phyloP scores from a whole-genome alignment of 2,888 invertebrate genomes.

The Athalia cordata region DNA sequence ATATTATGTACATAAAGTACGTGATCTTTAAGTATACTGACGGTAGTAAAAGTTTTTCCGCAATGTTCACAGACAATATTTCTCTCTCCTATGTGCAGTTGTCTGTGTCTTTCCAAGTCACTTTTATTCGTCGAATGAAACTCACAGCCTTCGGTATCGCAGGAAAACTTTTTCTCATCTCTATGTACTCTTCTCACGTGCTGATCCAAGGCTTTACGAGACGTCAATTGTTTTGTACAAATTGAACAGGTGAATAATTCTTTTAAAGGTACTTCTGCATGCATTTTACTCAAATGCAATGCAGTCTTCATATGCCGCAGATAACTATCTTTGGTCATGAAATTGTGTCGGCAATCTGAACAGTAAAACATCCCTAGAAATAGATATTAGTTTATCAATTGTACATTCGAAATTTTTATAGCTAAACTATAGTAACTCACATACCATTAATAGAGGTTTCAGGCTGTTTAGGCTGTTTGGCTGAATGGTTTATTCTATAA shows the following conservation, averaged over 20 bases:
- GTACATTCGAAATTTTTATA: constrained; percentile 33
- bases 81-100: constrained; percentile 65
- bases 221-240: constrained; percentile 66
- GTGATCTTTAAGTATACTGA: constrained; percentile 69
- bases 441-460: constrained; percentile 54
- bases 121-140: constrained; percentile 66
- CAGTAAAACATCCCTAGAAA: constrained; percentile 58
- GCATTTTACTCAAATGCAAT: constrained; percentile 57
- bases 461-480: constrained; percentile 49
- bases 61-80: constrained; percentile 69
- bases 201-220: constrained; percentile 65
- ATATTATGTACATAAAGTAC: constrained; percentile 68
- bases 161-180: constrained; percentile 62
- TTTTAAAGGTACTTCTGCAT: constrained; percentile 58
- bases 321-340: constrained; percentile 60
- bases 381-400: constrained; percentile 19
- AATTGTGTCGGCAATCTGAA: constrained; percentile 60
- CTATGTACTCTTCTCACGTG: constrained; percentile 66
- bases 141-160: constrained; percentile 64
- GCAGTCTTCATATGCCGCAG: constrained; percentile 59
- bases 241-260: constrained; percentile 63
- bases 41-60: constrained; percentile 67
- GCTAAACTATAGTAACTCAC: constrained; percentile 19
- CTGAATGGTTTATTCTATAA: constrained; percentile 54
- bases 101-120: constrained; percentile 66